A percentile compares a stretch with the other conserved stretches of the same genome.
Conservation (phyloP, 2,113 vertebrate species). For the Dasypus novemcinctus region DNA sequence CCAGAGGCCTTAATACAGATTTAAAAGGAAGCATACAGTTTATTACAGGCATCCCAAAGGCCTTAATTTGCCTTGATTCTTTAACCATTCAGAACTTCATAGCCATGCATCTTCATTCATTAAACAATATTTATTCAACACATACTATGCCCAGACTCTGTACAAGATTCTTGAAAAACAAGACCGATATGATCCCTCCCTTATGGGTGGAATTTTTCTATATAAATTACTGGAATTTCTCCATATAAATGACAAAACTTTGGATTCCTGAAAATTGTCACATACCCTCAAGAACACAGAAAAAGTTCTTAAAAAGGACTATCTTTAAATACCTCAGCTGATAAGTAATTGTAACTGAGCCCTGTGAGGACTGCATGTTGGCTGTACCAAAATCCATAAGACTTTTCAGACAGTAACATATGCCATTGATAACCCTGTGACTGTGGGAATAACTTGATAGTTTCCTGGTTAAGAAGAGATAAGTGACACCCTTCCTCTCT, state of each 20-base stretch:
- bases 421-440: not conserved
- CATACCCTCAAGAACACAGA: not conserved
- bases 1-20: not conserved
- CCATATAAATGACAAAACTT: not conserved
- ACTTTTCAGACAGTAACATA: not conserved
- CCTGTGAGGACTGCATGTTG: not conserved
- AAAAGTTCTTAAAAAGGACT: not conserved
- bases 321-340: not conserved
- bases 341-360: not conserved
- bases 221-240: not conserved
- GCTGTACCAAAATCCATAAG: not conserved
- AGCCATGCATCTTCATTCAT: not conserved
- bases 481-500: not conserved
- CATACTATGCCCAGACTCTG: not conserved
- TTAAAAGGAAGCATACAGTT: not conserved
- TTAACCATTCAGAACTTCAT: not conserved
- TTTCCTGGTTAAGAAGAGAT: conserved; percentile 13
- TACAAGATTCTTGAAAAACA: not conserved
- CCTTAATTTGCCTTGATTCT: not conserved
- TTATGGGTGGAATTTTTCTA: not conserved
- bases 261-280: conserved; percentile 20
- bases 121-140: conserved; percentile 19
- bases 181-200: not conserved
- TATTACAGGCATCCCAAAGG: not conserved
- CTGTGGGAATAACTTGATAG: not conserved